These are phyloP conservation scores for Bombus breviceps DNA, from an alignment of 1,140 invertebrate genomes.

Conservation along the genomic window DNA sequence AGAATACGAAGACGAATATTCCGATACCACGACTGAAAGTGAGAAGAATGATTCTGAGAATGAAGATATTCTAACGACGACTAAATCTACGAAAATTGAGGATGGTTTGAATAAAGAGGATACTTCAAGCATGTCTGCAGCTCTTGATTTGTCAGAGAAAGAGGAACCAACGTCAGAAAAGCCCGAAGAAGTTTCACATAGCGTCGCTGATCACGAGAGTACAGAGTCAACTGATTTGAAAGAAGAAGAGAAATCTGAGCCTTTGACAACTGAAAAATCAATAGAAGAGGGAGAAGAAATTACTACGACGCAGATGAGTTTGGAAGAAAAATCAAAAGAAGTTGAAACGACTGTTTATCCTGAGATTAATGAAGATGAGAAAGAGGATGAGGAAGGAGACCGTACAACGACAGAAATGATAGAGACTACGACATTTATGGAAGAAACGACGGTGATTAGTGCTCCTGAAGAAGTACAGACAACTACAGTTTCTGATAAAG, in stretches of 20 bases:
- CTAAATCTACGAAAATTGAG: not conserved
- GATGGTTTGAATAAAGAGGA: constrained; percentile 16
- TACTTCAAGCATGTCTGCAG: not conserved
- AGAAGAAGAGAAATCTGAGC: not conserved
- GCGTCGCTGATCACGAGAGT: not conserved
- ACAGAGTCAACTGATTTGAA: not conserved
- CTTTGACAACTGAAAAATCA: not conserved
- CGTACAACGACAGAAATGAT: constrained; percentile 17
- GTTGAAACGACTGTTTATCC: not conserved
- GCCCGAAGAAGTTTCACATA: not conserved
- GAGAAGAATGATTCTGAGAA: not conserved
- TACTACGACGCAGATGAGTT: not conserved
- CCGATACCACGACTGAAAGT: constrained; percentile 43
- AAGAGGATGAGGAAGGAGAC: constrained; percentile 23
- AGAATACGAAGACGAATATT: constrained; percentile 65
- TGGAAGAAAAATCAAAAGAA: not conserved
- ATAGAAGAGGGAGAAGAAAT: not conserved
- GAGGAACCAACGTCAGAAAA: constrained; percentile 34
- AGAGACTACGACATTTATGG: constrained; percentile 25
- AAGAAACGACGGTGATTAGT: constrained; percentile 6
- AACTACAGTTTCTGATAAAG: not conserved
- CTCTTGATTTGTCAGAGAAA: not conserved
- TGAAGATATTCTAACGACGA: constrained; percentile 1
- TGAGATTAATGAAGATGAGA: constrained; percentile 2
- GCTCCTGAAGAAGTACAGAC: constrained; percentile 10